These are phyloP conservation scores for Idaea straminata DNA, from an alignment of 2,888 invertebrate genomes.

Conservation along the genomic window DNA sequence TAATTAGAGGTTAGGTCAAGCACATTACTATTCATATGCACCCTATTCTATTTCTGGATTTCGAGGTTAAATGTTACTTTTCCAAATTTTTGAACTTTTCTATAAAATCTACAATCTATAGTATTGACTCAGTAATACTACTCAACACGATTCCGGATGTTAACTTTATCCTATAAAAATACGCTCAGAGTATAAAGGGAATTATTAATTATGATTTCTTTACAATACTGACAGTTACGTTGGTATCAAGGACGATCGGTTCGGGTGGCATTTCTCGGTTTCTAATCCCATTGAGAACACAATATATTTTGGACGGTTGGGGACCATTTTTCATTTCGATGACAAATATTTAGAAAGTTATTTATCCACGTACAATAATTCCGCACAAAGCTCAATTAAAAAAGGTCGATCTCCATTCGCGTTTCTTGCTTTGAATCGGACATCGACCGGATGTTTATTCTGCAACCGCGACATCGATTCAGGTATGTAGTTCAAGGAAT, in stretches of 20 bases:
- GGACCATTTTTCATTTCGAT: constrained; percentile 74
- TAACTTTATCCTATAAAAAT: constrained; percentile 46
- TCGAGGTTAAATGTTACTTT: background rate
- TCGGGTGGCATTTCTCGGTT: constrained; percentile 70
- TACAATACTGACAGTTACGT: constrained; percentile 46
- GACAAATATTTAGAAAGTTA: constrained; percentile 79
- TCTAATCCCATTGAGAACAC: constrained; percentile 73
- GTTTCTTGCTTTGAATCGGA: constrained; percentile 54
- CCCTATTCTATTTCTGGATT: background rate
- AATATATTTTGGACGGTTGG: constrained; percentile 57
- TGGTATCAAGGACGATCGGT: constrained; percentile 42
- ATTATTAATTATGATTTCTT: constrained; percentile 58
- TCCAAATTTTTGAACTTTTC: background rate
- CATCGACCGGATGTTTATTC: constrained; percentile 70
- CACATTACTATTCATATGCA: constrained; percentile 11
- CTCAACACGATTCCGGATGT: constrained; percentile 42
- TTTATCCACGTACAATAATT: constrained; percentile 64
- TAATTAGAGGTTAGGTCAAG: constrained; percentile 47
- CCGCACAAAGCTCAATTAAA: constrained; percentile 63
- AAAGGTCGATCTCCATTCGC: constrained; percentile 54
- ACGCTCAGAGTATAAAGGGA: constrained; percentile 44
- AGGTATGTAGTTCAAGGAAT: constrained; percentile 74
- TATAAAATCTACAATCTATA: background rate
- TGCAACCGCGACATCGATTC: constrained; percentile 67
- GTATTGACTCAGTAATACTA: background rate